Evolutionary conservation across 1,140 invertebrate genomes (phyloP), one percentile per base, ranked within the genome.

Genomic region (Drosophila quadrilineata): DNA sequence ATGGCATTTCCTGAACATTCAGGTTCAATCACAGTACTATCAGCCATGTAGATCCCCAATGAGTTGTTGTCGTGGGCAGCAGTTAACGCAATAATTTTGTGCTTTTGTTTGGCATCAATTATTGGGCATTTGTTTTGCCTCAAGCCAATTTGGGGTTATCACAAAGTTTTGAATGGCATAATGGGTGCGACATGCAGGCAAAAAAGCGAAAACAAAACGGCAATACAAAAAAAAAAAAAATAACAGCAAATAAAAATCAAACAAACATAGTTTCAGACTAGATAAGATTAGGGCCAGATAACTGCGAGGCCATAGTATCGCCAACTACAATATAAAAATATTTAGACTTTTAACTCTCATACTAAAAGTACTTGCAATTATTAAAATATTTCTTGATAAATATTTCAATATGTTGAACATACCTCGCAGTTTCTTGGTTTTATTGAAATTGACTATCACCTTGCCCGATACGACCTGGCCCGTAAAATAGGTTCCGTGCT

Each of bases 381-480:
- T 38, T 16, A 9, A 9, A 29, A 14, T 29, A 17, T 6, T 3
- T 9, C 12, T 21, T 33, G 31, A 9, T 16, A 28, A 16, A 38
- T 22, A 21, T 50, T n/a, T n/a, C n/a, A n/a, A n/a, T n/a, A n/a
- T n/a, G n/a, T n/a, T n/a, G 6, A 10, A 67, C 74, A 24, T 88
- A 90, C 90, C 89, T 77, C 82, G 63, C 3, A 90, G 82, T 88
- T 91, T 91, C 71, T 91, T 92, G 3, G 90, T 67, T 31, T 90
- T 90, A 60, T 91, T 90, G 3, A 91, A 69, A 36, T 84, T 88
- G 14, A 92, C 58, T n/a, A 91, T 70, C 17, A 92, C 89, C 69
- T 88, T 89, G 22, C 92, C 92, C 53, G 88, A 89, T 6, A 92
- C 87, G 22, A 86, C 90, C 74, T 92, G 90, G 8, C 92, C 92